Percentiles rank a stretch among this genome's conserved stretches.
phyloP scores from a whole-genome alignment of 2,113 vertebrate genomes.

The Dasypus novemcinctus region DNA sequence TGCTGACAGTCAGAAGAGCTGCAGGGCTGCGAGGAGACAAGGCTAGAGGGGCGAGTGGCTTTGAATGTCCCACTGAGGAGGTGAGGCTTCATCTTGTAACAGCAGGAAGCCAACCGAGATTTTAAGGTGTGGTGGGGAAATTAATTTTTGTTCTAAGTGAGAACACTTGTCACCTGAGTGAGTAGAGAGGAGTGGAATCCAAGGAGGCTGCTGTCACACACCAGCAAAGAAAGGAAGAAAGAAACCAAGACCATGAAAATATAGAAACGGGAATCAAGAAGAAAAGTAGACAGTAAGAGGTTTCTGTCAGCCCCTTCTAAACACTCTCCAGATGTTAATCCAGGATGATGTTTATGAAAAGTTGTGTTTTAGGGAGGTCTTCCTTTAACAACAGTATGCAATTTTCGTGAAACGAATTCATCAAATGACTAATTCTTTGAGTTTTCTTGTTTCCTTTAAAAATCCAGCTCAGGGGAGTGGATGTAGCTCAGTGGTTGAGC shows the following conservation, averaged over 20 bases:
- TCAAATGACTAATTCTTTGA: background rate
- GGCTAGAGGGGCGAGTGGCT: background rate
- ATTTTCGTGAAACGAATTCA: background rate
- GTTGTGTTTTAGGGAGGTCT: background rate
- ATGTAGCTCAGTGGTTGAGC: too few relatives aligned
- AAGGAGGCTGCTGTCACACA: background rate
- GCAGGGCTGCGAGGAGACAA: background rate
- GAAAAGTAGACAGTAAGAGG: background rate
- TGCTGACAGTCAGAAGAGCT: background rate
- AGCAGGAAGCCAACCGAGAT: background rate
- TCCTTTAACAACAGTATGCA: background rate
- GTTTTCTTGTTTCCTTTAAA: background rate
- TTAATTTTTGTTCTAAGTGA: background rate
- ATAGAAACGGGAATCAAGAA: background rate
- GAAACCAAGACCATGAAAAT: background rate
- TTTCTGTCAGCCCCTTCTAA: background rate
- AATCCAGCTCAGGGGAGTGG: too few relatives aligned
- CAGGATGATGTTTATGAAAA: background rate
- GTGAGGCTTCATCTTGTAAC: background rate
- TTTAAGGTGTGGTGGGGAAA: background rate
- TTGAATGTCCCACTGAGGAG: background rate
- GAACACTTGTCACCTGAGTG: background rate
- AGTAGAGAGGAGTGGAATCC: background rate
- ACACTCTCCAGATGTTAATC: background rate
- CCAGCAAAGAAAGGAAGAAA: background rate